Base-by-base conservation (phyloP, 2,888 invertebrate genomes). In the Plagiodera versicolora region DNA sequence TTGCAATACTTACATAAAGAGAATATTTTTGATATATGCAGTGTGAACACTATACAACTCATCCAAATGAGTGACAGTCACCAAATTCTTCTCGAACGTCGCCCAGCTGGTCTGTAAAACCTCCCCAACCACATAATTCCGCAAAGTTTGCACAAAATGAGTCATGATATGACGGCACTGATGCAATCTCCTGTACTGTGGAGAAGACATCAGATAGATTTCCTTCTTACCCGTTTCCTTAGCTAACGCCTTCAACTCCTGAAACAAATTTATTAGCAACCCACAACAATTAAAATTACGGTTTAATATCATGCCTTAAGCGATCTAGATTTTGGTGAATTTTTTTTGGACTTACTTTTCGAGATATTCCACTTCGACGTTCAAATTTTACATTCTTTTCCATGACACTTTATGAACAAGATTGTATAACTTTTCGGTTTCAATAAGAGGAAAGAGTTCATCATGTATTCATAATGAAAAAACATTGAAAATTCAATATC, bases 71-170 rank as follows among this genome's bases (percentile, higher is more conserved):
- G 83, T 81, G 0, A 88, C 88, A 52, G 83, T 83, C 68, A 84
- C 81, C 46, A 93, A 75, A 70, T 88, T 87, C 61, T 85, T 85
- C 70, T 89, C 88, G 66, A 92, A 89, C 62, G 87, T 86, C 1
- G 85, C 84, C 92, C 92, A 92, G 1, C 89, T 89, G 0, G 86
- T 83, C 54, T 89, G 87, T 24, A 92, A 81, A 24, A 91, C 91
- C 53, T 88, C 90, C 0, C 90, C 89, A 0, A 89, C 88, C 55
- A 92, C 85, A 75, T 92, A 92, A 79, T 88, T 89, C 75, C 91
- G 89, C 20, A 92, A 76, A 0, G 90, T 88, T 60, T 89, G 85
- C 47, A 92, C 84, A 74, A 92, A 87, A 58, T 91, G 89, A 24
- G 88, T 87, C 87, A 92, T 89, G 17, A 88, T 83, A 73, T 91